Base-by-base conservation (phyloP, 1,140 invertebrate genomes). In the Leptonema lineaticorne region DNA sequence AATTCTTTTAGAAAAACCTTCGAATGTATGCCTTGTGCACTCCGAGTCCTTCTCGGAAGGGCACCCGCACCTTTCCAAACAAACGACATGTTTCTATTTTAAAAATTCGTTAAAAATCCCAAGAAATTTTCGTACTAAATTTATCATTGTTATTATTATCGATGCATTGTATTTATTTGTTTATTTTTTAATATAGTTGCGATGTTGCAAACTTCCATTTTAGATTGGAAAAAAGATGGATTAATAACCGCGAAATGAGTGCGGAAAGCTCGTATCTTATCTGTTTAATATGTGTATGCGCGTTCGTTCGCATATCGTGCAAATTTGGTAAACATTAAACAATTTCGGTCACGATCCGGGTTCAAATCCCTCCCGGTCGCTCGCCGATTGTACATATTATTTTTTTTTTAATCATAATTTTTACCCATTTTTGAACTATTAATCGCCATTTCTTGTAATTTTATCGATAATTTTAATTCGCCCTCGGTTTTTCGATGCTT, bases 261-360 rank as follows among this genome's bases (percentile, higher is more conserved):
- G 9, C 37, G 9, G 37, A 16, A n/a, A n/a, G n/a, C n/a, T n/a
- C 37, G 50, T 53, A 53, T 53, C 50, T 53, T 53, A 53, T 53
- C 50, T 7, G 50, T 11, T 11, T 16, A 41, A 41, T 41, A 41
- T 41, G 37, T 41, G 37, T 41, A 11, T n/a, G n/a, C n/a, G n/a
- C n/a, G n/a, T n/a, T n/a, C n/a, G n/a, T n/a, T n/a, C n/a, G n/a
- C n/a, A n/a, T 41, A 41, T 53, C 50, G 50, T 22, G 50, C 50
- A 53, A 53, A 53, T 53, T 53, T 20, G 50, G 50, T 53, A 53
- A 53, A 53, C 50, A 53, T 53, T 24, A 53, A 14, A 20, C 27
- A 53, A 53, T 53, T 53, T 53, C 50, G 50, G 22, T 53, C 50
- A 53, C 50, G 50, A 53, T 53, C 50, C 50, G 50, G 27, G 50